phyloP scores from a whole-genome alignment of 2,797 vertebrate species.

The Macropodus opercularis region DNA sequence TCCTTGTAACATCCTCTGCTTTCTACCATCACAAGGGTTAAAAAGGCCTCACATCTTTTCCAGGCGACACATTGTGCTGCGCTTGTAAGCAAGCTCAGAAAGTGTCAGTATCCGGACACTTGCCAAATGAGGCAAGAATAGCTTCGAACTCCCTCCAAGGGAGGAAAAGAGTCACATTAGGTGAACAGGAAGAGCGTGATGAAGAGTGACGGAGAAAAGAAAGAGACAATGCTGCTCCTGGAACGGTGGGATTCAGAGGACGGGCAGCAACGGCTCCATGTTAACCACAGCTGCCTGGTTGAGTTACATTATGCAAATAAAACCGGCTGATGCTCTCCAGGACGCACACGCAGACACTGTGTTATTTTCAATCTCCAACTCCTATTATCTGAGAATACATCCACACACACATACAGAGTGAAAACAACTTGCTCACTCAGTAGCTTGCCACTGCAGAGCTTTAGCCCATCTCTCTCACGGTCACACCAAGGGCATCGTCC shows the following conservation, averaged over 20 bases:
- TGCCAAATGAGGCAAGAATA: slow-evolving; percentile 3
- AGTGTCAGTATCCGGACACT: slow-evolving; percentile 14
- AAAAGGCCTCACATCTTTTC: not conserved
- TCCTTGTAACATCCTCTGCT: not conserved
- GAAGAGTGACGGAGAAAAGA: slow-evolving; percentile 45
- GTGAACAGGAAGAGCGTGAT: slow-evolving; percentile 39
- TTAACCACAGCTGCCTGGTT: slow-evolving; percentile 39
- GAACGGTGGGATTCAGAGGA: slow-evolving; percentile 33
- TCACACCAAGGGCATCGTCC: slow-evolving; percentile 77
- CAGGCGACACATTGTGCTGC: not conserved
- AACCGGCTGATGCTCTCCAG: slow-evolving; percentile 8
- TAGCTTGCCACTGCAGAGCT: slow-evolving; percentile 69
- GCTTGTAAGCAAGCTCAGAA: slow-evolving; percentile 19
- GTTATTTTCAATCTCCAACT: slow-evolving; percentile 21
- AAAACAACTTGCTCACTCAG: slow-evolving; percentile 52
- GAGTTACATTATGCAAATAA: slow-evolving; percentile 35
- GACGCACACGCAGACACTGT: slow-evolving; percentile 11
- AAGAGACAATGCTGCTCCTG: slow-evolving; percentile 22
- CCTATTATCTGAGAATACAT: slow-evolving; percentile 22
- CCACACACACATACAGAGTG: slow-evolving; percentile 19
- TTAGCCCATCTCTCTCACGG: slow-evolving; percentile 66
- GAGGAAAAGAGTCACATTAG: slow-evolving; percentile 29
- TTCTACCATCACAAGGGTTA: too few species aligned
- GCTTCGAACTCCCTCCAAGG: slow-evolving; percentile 19
- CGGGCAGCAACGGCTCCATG: slow-evolving; percentile 13